A percentile compares a stretch with the other conserved stretches of the same genome.
These are phyloP conservation scores for Colletes latitarsis DNA, from an alignment of 1,140 invertebrate species.

Conservation along the genomic window DNA sequence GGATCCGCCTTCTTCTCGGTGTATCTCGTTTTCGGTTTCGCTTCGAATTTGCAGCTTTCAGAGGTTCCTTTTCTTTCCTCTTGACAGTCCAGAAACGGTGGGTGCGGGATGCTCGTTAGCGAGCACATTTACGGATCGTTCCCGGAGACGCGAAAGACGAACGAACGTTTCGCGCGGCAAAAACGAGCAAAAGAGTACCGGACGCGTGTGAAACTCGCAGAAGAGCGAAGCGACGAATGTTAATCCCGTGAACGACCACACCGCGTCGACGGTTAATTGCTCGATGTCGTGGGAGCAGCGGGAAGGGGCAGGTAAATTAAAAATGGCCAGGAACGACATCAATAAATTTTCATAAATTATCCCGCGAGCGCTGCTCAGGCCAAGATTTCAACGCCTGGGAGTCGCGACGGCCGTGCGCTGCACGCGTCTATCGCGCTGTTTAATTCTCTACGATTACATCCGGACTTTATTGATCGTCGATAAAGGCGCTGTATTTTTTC, in stretches of 20 bases:
- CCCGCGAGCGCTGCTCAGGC: not conserved
- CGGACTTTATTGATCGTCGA: too few species aligned
- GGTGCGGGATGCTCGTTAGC: conserved; percentile 8
- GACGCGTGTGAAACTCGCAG: not conserved
- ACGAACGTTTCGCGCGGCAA: not conserved
- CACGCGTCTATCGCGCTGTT: too few species aligned
- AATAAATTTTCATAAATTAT: conserved; percentile 55
- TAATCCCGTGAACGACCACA: not conserved
- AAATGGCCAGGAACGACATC: not conserved
- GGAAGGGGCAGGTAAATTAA: not conserved
- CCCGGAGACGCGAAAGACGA: conserved; percentile 5
- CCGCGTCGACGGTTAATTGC: conserved; percentile 5
- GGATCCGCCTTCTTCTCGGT: not conserved
- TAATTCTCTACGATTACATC: too few species aligned
- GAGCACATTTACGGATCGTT: not conserved
- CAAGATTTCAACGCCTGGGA: conserved; percentile 15
- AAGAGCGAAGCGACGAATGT: not conserved
- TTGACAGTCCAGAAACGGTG: not conserved
- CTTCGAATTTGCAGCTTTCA: conserved; percentile 16
- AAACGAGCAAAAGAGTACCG: not conserved
- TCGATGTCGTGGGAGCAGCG: not conserved
- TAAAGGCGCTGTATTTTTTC: too few species aligned
- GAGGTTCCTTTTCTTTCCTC: not conserved
- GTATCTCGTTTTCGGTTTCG: not conserved
- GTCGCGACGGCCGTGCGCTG: too few species aligned